Conservation (phyloP, 2,797 vertebrate genomes). For the Columba guinea region DNA sequence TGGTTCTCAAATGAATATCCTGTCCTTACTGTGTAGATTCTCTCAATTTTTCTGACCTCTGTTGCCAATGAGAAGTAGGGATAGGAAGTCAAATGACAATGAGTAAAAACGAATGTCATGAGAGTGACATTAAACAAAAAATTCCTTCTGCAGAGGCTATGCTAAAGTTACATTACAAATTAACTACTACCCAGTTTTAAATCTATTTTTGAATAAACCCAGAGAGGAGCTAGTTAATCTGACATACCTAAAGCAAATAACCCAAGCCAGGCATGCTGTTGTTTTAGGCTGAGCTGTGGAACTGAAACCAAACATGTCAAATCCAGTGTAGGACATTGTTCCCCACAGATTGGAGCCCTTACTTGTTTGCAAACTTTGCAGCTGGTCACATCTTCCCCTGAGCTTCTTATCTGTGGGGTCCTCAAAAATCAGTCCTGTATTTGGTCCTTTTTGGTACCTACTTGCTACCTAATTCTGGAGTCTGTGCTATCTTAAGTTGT, state of each 20-base stretch:
- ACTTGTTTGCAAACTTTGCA: background rate
- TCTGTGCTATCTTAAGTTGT: background rate
- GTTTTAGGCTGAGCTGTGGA: background rate
- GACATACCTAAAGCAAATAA: background rate
- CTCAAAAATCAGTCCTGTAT: background rate
- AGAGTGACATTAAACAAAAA: background rate
- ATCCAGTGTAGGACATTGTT: background rate
- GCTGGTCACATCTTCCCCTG: background rate
- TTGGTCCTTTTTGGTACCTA: background rate
- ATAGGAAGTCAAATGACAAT: background rate
- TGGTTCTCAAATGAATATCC: background rate
- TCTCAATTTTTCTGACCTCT: background rate
- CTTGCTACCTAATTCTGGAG: background rate
- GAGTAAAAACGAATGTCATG: rapidly evolving
- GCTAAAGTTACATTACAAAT: background rate
- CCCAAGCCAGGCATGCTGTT: background rate
- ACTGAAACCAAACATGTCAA: background rate
- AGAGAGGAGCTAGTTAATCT: background rate
- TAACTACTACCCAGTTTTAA: background rate
- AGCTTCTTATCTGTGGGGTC: background rate
- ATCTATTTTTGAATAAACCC: background rate
- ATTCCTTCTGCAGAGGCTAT: background rate
- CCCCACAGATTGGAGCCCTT: background rate
- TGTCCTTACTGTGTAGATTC: background rate
- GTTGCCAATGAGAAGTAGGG: background rate